These are phyloP conservation scores for Ciconia boyciana DNA, from an alignment of 2,113 vertebrate species.

Conservation along the genomic window DNA sequence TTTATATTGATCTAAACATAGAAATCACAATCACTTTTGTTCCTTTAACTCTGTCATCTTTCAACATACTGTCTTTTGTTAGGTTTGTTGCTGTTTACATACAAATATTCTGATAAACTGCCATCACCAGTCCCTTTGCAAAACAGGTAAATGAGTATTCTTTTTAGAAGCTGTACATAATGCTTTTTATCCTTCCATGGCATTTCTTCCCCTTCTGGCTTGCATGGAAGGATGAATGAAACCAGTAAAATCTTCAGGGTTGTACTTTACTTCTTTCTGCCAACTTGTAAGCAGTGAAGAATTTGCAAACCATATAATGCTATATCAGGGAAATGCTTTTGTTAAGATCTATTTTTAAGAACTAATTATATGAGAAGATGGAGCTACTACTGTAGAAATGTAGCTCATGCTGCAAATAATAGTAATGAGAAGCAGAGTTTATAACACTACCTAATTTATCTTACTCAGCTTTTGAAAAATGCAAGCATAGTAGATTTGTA, in stretches of 20 bases:
- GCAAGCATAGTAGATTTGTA: background rate
- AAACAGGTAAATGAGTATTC: background rate
- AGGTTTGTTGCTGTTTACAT: background rate
- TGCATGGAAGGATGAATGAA: background rate
- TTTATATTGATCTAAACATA: background rate
- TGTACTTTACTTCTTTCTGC: background rate
- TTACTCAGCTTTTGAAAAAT: background rate
- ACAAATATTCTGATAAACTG: background rate
- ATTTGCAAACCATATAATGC: background rate
- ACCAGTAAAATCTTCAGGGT: background rate
- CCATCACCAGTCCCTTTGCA: background rate
- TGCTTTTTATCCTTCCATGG: rapidly evolving
- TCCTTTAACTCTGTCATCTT: background rate
- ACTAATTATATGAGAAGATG: background rate
- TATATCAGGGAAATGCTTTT: background rate
- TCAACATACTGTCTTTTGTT: background rate
- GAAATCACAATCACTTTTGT: background rate
- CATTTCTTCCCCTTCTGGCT: background rate
- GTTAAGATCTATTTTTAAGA: background rate
- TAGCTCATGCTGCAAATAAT: background rate
- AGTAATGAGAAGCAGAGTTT: background rate
- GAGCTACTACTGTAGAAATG: background rate
- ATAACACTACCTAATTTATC: background rate
- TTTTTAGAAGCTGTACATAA: background rate
- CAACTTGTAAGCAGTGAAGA: background rate